A percentile compares a stretch with the other conserved stretches of the same genome.
phyloP scores from a whole-genome alignment of 2,113 vertebrate species.

The chimpanzee (Pan troglodytes) region DNA sequence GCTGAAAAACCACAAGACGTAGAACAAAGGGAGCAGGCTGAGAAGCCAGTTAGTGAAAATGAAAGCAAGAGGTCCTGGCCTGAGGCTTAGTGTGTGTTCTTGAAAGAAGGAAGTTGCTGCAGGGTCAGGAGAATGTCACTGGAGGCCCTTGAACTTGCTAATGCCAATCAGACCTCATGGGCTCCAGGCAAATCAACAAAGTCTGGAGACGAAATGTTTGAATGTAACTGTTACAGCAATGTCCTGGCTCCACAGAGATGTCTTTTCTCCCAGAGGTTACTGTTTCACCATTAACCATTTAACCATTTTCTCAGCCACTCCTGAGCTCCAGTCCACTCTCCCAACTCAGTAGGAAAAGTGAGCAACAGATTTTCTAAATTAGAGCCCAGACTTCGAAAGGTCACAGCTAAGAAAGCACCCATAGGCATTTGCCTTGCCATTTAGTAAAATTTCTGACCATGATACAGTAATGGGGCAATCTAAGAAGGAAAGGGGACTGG shows the following conservation, averaged over 20 bases:
- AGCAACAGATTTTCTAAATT: not conserved
- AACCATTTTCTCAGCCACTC: not conserved
- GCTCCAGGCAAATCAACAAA: not conserved
- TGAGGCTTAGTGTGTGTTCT: constrained; percentile 12
- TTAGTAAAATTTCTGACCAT: not conserved
- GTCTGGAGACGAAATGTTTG: not conserved
- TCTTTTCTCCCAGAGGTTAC: not conserved
- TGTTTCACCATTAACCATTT: not conserved
- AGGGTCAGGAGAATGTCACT: constrained; percentile 56
- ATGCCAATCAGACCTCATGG: not conserved
- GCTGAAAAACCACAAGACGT: constrained; percentile 54
- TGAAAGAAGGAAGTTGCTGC: constrained; percentile 55
- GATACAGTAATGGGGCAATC: not conserved
- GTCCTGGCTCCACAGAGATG: not conserved
- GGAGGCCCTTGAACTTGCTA: not conserved
- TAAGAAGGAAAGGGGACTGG: not conserved
- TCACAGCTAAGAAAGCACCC: not conserved
- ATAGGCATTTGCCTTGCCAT: accelerated
- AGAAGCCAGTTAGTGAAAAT: constrained; percentile 56
- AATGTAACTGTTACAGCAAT: accelerated
- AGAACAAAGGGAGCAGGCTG: constrained; percentile 60
- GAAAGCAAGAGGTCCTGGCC: constrained; percentile 62
- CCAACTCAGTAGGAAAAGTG: not conserved
- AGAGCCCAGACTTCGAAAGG: not conserved
- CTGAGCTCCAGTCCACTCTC: not conserved